phyloP scores from a whole-genome alignment of 2,888 invertebrate species.

The Scelioninae gen. 1 region DNA sequence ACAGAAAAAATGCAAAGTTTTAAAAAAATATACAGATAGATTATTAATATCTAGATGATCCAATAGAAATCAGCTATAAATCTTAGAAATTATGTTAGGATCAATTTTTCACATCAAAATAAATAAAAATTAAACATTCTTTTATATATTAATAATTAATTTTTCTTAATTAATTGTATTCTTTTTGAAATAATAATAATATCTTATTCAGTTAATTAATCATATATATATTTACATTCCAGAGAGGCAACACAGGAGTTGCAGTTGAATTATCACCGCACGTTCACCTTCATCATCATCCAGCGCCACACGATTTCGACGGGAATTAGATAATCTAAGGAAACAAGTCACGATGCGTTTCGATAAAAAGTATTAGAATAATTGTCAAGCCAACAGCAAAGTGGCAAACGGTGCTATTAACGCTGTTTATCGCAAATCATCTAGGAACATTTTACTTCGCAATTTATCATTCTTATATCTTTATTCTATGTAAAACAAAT shows the following conservation, averaged over 20 bases:
- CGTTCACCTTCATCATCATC: constrained; percentile 83
- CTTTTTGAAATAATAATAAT: no score
- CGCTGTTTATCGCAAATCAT: constrained; percentile 40
- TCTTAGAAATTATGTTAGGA: no score
- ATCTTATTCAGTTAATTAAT: no score
- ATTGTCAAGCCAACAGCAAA: constrained; percentile 29
- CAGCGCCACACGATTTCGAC: constrained; percentile 79
- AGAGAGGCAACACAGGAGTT: constrained; percentile 84
- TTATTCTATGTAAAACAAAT: background rate
- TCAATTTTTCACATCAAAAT: no score
- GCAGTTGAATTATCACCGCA: constrained; percentile 85
- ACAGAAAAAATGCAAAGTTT: no score
- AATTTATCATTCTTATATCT: constrained; percentile 8
- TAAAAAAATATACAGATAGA: no score
- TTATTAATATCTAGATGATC: no score
- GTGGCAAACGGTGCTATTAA: constrained; percentile 52
- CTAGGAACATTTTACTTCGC: constrained; percentile 6
- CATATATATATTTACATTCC: constrained; percentile 72
- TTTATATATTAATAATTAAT: no score
- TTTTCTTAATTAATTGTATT: no score
- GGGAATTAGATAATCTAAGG: constrained; percentile 74
- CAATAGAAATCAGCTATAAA: no score
- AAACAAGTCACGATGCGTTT: constrained; percentile 20
- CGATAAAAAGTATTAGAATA: constrained; percentile 41
- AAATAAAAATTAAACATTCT: no score